A percentile compares a stretch with the other conserved stretches of the same genome.
Evolutionary conservation across 2,888 invertebrate genomes (phyloP).

Genomic region (Timema cristinae): DNA sequence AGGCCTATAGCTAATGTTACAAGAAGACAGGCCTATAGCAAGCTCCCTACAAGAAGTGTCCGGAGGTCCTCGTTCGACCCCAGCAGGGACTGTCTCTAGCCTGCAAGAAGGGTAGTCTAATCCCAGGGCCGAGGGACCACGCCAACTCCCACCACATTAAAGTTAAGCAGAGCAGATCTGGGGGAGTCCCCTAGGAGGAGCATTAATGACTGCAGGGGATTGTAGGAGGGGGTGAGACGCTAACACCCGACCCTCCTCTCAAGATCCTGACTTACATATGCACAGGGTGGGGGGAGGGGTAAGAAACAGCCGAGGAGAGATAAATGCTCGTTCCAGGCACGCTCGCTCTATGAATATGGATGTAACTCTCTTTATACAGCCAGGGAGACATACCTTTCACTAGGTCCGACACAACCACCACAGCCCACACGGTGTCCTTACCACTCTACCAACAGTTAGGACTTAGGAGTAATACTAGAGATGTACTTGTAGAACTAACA

Average conservation of each 20-base stretch:
- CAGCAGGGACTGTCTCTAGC: too few relatives aligned
- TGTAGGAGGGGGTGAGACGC: constrained; percentile 21
- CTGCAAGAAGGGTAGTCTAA: constrained; percentile 25
- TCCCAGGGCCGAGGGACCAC: constrained; percentile 31
- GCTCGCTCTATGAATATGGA: too few relatives aligned
- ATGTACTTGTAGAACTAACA: too few relatives aligned
- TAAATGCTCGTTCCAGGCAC: too few relatives aligned
- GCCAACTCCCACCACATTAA: constrained; percentile 33
- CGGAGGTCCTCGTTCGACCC: too few relatives aligned
- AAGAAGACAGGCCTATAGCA: too few relatives aligned
- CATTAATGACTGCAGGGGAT: constrained; percentile 32
- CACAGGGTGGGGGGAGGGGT: neutral
- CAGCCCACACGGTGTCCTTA: neutral
- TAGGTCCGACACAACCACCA: constrained; percentile 5
- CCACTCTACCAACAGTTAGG: too few relatives aligned
- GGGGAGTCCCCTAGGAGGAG: constrained; percentile 29
- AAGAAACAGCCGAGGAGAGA: neutral
- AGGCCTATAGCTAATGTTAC: too few relatives aligned
- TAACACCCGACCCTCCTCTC: constrained; percentile 1
- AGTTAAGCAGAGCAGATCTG: constrained; percentile 34
- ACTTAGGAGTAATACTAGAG: too few relatives aligned
- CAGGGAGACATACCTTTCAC: too few relatives aligned
- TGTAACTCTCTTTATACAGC: too few relatives aligned
- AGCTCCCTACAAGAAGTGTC: too few relatives aligned
- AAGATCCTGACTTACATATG: neutral